Evolutionary conservation across 2,797 vertebrate species (phyloP), one percentile per base, ranked within the genome.

Genomic region (Molossus molossus): DNA sequence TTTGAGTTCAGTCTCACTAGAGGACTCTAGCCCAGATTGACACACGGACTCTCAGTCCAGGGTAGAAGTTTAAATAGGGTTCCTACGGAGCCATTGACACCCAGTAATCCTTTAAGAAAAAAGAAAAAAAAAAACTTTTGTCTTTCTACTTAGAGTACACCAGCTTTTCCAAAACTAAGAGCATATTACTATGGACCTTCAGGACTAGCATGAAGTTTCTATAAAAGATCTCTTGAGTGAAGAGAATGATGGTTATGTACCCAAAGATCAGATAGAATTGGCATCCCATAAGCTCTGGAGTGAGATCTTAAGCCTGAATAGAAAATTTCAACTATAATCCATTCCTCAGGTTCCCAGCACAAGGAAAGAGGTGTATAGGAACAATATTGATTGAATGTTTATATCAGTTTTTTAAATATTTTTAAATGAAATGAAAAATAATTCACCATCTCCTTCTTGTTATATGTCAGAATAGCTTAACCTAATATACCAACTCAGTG

Each of bases 131-230:
- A 9, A 60, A 8, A 48, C 40, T 86, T 91, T 83, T 33, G 10
- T 50, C 57, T 94, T 96, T 94, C 48, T 87, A 70, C 33, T 80
- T 69, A 93, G 84, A 93, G 62, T 20, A 64, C 18, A 67, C 10
- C 15, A 84, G 18, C 45, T 73, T 77, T 82, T 86, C 67, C 27
- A 62, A 92, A 88, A 65, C 40, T n/a, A 82, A 95, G 50, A 87
- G 11, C 4, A 45, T 80, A 73, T 15, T 67, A 76, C 45, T 12
- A 48, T 57, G 33, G 72, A 20, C 10, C 48, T 92, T 33, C 48
- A 81, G 62, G 40, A 93, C 69, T 29, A 91, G 23, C 21, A 64
- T 55, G 72, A 76, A 73, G 1, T 72, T 75, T 86, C 48, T 86
- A 37, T 48, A 40, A 83, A 75, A 45, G 11, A 65, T 70, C 15